Evolutionary conservation across 2,113 vertebrate species (phyloP).

Genomic region (Cichladusa arquata): DNA sequence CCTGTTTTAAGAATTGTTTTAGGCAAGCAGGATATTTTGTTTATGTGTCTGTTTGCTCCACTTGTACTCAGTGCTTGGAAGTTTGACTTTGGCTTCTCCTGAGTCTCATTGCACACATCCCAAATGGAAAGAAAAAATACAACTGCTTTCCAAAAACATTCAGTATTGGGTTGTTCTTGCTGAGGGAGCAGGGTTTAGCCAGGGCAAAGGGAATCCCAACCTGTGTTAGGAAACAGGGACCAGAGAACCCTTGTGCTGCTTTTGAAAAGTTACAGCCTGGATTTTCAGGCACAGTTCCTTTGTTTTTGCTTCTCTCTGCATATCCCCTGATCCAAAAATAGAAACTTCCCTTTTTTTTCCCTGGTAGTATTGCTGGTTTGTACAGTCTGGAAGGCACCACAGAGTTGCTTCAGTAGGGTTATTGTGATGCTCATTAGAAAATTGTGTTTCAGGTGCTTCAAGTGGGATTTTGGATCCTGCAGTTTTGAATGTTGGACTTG

Average conservation of each 20-base stretch:
- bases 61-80: neutral
- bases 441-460: neutral
- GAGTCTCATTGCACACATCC: neutral
- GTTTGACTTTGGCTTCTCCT: neutral
- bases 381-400: neutral
- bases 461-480: neutral
- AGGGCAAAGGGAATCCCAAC: neutral
- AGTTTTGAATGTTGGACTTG: rapidly evolving
- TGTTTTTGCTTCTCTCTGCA: neutral
- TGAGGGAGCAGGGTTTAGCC: neutral
- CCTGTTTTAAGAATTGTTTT: neutral
- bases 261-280: neutral
- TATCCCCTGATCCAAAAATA: neutral
- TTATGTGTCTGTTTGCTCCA: neutral
- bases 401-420: neutral
- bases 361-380: neutral
- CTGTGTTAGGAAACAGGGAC: neutral
- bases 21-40: neutral
- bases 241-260: neutral
- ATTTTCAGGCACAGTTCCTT: neutral
- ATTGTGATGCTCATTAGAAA: neutral
- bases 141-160: neutral
- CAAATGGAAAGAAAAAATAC: neutral
- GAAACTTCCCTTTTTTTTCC: neutral
- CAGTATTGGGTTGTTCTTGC: neutral